Percentiles rank a stretch among this genome's conserved stretches.
These are phyloP conservation scores for Myrmophylax atrothorax DNA, from an alignment of 2,113 vertebrate genomes.

Conservation along the genomic window DNA sequence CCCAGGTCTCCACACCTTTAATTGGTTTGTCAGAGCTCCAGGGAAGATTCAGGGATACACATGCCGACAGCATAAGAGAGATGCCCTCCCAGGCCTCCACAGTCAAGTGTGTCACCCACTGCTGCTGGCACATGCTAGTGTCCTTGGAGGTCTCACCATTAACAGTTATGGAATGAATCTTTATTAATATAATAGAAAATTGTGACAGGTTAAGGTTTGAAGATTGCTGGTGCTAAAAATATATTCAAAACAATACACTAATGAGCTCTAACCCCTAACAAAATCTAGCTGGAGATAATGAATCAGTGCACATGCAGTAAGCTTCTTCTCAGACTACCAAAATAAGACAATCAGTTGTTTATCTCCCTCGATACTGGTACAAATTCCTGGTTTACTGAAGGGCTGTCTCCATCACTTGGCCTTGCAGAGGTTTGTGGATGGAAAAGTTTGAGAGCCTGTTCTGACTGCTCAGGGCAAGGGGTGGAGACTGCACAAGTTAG, in stretches of 20 bases:
- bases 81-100: neutral
- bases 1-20: neutral
- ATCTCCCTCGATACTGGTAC: neutral
- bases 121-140: neutral
- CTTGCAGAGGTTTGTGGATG: neutral
- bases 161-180: neutral
- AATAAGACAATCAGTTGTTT: neutral
- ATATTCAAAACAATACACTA: neutral
- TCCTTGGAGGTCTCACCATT: neutral
- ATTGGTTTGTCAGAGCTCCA: neutral
- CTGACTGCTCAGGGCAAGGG: neutral
- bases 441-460: neutral
- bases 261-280: neutral
- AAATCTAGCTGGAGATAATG: neutral
- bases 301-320: neutral
- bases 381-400: neutral
- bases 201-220: neutral
- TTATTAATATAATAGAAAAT: neutral
- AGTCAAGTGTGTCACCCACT: neutral
- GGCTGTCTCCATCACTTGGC: rapidly evolving
- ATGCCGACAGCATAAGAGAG: neutral
- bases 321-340: neutral
- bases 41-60: neutral
- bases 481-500: neutral
- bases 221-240: neutral